Evolutionary conservation across 1,140 invertebrate species (phyloP).

Genomic region (Drosophila subobscura): DNA sequence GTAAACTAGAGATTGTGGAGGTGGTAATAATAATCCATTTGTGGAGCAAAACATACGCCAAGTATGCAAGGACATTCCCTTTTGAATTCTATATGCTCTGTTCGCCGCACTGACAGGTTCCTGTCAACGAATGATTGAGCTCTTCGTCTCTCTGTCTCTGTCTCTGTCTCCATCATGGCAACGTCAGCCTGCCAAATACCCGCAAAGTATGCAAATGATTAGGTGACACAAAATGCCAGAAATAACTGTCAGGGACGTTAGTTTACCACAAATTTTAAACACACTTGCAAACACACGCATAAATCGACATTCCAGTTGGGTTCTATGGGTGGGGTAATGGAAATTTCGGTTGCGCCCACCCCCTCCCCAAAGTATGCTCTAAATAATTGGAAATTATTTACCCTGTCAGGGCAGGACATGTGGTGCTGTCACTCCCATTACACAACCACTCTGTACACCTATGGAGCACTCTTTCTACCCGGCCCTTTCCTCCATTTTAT

Average conservation of each 20-base stretch:
- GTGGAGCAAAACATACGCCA: no score
- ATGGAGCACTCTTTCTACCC: constrained; percentile 5
- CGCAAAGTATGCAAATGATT: constrained; percentile 66
- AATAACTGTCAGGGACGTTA: constrained; percentile 41
- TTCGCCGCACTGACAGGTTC: neutral
- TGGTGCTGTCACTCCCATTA: constrained; percentile 10
- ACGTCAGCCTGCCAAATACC: constrained; percentile 14
- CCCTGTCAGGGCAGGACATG: constrained; percentile 51
- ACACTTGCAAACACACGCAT: constrained; percentile 17
- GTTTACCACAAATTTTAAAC: constrained; percentile 64
- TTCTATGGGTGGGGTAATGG: constrained; percentile 5
- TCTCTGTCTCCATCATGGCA: neutral
- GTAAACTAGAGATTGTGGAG: neutral
- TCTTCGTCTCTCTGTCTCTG: no score
- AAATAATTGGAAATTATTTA: constrained; percentile 76
- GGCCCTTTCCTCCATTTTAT: constrained; percentile 19
- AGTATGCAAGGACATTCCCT: no score
- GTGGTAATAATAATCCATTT: neutral
- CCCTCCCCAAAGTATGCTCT: constrained; percentile 60
- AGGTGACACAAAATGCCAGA: constrained; percentile 54
- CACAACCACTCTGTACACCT: constrained; percentile 8
- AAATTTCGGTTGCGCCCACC: constrained; percentile 12
- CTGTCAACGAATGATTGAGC: no score
- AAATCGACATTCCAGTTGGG: constrained; percentile 1
- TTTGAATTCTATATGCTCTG: constrained; percentile 1